Conservation (phyloP, 2,888 invertebrate species). For the Athalia cordata region DNA sequence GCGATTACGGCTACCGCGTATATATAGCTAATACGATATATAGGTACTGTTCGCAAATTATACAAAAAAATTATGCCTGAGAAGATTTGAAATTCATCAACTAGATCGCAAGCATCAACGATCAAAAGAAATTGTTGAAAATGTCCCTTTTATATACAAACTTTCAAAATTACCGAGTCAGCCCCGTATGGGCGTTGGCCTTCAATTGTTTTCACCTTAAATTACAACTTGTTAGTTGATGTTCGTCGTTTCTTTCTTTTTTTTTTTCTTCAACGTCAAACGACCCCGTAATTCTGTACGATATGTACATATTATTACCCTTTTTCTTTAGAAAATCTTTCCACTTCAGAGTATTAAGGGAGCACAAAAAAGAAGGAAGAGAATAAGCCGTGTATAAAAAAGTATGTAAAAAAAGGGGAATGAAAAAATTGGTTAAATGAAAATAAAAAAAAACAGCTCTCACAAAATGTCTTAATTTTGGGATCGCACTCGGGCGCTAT, state of each 20-base stretch:
- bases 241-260: slow-evolving; percentile 12
- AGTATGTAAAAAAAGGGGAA: not conserved
- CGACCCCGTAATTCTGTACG: slow-evolving; percentile 15
- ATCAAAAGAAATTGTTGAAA: not conserved
- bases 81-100: not conserved
- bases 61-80: not conserved
- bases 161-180: slow-evolving; percentile 7
- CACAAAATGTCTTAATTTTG: slow-evolving; percentile 26
- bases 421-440: slow-evolving; percentile 18
- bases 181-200: slow-evolving; percentile 15
- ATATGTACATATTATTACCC: slow-evolving; percentile 11
- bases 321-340: slow-evolving; percentile 30
- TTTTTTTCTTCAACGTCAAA: not conserved
- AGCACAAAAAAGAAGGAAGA: not conserved
- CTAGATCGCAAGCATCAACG: not conserved
- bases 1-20: too few relatives aligned
- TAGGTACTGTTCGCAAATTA: too few relatives aligned
- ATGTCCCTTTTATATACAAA: not conserved
- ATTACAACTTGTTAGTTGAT: not conserved
- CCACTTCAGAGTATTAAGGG: slow-evolving; percentile 3
- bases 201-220: slow-evolving; percentile 27
- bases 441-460: not conserved
- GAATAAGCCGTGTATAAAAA: too few relatives aligned
- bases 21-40: too few relatives aligned
- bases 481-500: slow-evolving; percentile 14